Conservation (phyloP, 1,140 invertebrate genomes). For the Drosophila novamexicana region DNA sequence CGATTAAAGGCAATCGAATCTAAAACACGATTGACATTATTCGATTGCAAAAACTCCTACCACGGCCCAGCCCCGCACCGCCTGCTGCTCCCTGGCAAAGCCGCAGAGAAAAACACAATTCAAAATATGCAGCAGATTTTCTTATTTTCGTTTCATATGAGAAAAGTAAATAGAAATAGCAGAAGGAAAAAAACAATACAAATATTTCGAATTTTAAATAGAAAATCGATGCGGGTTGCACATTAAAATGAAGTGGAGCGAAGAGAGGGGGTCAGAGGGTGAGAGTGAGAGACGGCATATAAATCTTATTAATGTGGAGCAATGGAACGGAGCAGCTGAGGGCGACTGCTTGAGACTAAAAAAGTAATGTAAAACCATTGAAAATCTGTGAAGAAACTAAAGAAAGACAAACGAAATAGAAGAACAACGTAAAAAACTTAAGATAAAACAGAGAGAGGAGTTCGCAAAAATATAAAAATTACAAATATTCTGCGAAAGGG, state of each 20-base stretch:
- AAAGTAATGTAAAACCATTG: background rate
- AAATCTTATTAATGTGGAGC: slow-evolving; percentile 27
- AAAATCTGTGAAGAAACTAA: background rate
- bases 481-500: too few relatives aligned
- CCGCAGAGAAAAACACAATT: slow-evolving; percentile 12
- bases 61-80: background rate
- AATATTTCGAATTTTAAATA: slow-evolving; percentile 37
- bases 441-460: background rate
- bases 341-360: background rate
- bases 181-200: slow-evolving; percentile 8
- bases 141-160: slow-evolving; percentile 35
- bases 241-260: slow-evolving; percentile 40
- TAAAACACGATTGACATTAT: slow-evolving; percentile 11
- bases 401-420: background rate
- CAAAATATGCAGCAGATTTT: slow-evolving; percentile 30
- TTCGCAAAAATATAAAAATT: too few relatives aligned
- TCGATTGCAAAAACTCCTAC: background rate
- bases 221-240: slow-evolving; percentile 38
- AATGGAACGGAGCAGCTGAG: too few relatives aligned
- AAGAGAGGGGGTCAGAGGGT: background rate
- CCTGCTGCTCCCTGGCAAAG: background rate
- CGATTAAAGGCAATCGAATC: background rate
- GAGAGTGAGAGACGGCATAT: background rate
- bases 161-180: slow-evolving; percentile 24
- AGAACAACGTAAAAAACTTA: background rate